Evolutionary conservation across 2,888 invertebrate genomes (phyloP), one percentile per base, ranked within the genome.

Genomic region (Cremastobaeus sp.): DNA sequence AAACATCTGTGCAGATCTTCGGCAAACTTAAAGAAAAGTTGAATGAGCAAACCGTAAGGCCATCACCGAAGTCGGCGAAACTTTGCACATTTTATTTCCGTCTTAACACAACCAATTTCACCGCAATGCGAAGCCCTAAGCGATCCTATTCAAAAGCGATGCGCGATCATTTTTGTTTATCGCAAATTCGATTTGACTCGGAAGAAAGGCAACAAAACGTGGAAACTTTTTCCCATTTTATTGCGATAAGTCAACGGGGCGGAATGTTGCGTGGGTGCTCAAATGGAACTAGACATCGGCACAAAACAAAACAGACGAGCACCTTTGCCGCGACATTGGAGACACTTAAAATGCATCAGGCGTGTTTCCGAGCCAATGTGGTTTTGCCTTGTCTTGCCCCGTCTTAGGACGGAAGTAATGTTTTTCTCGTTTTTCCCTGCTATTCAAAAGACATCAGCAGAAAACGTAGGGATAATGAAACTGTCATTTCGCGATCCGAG

Each of bases 301-400:
- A 20, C 39, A 41, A 57, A 70, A 55, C 48, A 55, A 55, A 62
- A 47, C 48, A 70, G 54, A 41, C 43, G 43, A 52, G 12, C 41
- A 14, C 28, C 35, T 59, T 48, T 32, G 18, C 39, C 11, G 47
- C 55, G 59, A 66, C 60, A 60, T 62, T 55, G 35, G 15, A n/a
- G 52, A 30, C 25, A 57, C 37, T 68, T 68, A 73, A 73, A 68
- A 73, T 73, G 73, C 73, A 68, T 66, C 68, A 25, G 45, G 43
- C 68, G 62, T 60, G 43, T 39, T 59, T 30, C 34, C 25, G 25
- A 37, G 35, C 18, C n/a, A n/a, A n/a, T n/a, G n/a, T n/a, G 47
- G 50, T 25, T 50, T 35, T 34, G 5, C 14, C 34, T 12, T 35
- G 50, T 47, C 39, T 41, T 20, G 39, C 39, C 21, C 50, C 12